Percentiles rank a stretch among this genome's conserved stretches.
Conservation (phyloP, 2,113 vertebrate species). For the Crotalus tigris region DNA sequence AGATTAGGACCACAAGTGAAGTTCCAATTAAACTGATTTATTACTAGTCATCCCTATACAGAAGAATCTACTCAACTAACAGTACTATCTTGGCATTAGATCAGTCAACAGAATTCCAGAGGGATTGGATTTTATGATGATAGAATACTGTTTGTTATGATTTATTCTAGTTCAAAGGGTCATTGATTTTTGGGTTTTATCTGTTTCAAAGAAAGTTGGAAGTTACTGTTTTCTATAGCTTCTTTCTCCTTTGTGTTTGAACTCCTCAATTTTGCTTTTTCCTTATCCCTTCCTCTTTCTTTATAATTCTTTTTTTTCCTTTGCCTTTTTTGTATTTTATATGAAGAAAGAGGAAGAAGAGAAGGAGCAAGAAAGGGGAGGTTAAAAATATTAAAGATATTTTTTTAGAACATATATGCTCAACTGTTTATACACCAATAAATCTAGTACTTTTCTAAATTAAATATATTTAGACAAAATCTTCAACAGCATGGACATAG, state of each 20-base stretch:
- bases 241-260: neutral
- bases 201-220: neutral
- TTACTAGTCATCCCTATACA: neutral
- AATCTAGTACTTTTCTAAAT: neutral
- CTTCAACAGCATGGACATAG: neutral
- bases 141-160: neutral
- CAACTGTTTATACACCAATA: neutral
- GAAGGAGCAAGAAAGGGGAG: neutral
- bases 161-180: neutral
- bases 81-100: neutral
- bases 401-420: neutral
- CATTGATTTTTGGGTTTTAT: neutral
- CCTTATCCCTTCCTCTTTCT: neutral
- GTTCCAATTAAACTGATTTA: neutral
- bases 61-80: neutral
- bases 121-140: neutral
- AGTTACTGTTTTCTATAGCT: neutral
- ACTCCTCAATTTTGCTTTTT: neutral
- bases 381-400: neutral
- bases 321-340: neutral
- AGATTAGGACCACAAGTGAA: neutral
- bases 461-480: neutral
- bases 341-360: neutral
- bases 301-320: neutral
- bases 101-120: neutral